Conservation (phyloP, 2,888 invertebrate species). For the Volucella zonaria region DNA sequence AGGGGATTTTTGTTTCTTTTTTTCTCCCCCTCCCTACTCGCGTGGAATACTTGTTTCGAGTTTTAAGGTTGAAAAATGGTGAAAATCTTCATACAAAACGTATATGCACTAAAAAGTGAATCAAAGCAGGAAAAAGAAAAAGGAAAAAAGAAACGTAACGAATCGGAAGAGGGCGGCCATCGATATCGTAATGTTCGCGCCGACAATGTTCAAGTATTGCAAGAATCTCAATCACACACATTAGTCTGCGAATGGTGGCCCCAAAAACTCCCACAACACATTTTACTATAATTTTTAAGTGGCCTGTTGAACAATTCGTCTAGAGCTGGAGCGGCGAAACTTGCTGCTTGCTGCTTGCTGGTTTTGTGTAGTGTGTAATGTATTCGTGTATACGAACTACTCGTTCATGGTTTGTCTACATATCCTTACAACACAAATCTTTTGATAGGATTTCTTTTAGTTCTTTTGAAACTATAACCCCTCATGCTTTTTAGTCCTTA, state of each 20-base stretch:
- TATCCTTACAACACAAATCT: conserved; percentile 6
- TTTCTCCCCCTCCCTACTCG: conserved; percentile 23
- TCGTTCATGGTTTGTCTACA: conserved; percentile 23
- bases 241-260: conserved; percentile 3
- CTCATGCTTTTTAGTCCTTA: conserved; percentile 22
- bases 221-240: conserved; percentile 28
- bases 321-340: conserved; percentile 38
- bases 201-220: conserved; percentile 42
- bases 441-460: not conserved
- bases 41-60: conserved; percentile 62
- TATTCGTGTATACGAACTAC: conserved; percentile 16
- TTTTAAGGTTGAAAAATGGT: conserved; percentile 57
- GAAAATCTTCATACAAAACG: conserved; percentile 59
- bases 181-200: conserved; percentile 14
- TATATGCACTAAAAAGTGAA: conserved; percentile 52
- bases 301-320: conserved; percentile 70
- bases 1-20: conserved; percentile 55
- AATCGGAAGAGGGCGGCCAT: conserved; percentile 1
- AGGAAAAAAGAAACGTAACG: conserved; percentile 1
- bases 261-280: conserved; percentile 45
- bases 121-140: conserved; percentile 20
- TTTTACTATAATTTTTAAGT: conserved; percentile 41
- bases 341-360: too few species aligned
- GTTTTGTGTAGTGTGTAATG: conserved; percentile 77
- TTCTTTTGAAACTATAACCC: conserved; percentile 23